Percentiles rank a stretch among this genome's conserved stretches.
phyloP scores from a whole-genome alignment of 2,888 invertebrate species.

The Cheiracanthium punctorium region DNA sequence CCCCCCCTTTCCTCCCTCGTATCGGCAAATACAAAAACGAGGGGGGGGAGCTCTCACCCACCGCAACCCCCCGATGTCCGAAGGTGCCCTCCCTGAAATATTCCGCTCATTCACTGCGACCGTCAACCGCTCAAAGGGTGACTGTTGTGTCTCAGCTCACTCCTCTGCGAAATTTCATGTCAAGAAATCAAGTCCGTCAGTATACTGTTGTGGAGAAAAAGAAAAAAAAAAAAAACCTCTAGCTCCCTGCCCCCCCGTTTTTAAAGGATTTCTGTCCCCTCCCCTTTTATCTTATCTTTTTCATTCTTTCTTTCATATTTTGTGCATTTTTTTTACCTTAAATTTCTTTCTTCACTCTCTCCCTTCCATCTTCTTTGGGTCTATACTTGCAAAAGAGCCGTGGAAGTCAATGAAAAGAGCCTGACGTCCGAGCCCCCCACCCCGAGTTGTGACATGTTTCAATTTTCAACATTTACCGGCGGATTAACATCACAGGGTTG shows the following conservation, averaged over 20 bases:
- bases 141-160: conserved; percentile 50
- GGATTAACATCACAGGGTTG: conserved; percentile 27
- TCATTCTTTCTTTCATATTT: conserved; percentile 20
- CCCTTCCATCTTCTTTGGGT: background rate
- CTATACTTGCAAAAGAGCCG: background rate
- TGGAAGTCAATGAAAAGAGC: conserved; percentile 60
- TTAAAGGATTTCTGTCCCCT: background rate
- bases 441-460: conserved; percentile 66
- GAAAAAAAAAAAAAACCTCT: background rate
- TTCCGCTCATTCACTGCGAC: background rate
- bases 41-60: background rate
- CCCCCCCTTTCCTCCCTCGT: conserved; percentile 8
- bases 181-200: conserved; percentile 39
- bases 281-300: conserved; percentile 33
- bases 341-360: conserved; percentile 2
- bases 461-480: conserved; percentile 66
- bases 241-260: background rate
- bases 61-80: conserved; percentile 1
- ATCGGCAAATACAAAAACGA: background rate
- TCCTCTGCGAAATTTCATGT: conserved; percentile 58
- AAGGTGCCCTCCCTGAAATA: conserved; percentile 13
- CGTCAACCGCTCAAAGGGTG: conserved; percentile 49
- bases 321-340: conserved; percentile 29
- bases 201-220: conserved; percentile 12
- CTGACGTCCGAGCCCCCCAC: conserved; percentile 28